A percentile compares a stretch with the other conserved stretches of the same genome.
Conservation (phyloP, 2,888 invertebrate species). For the Chloromyia formosa region DNA sequence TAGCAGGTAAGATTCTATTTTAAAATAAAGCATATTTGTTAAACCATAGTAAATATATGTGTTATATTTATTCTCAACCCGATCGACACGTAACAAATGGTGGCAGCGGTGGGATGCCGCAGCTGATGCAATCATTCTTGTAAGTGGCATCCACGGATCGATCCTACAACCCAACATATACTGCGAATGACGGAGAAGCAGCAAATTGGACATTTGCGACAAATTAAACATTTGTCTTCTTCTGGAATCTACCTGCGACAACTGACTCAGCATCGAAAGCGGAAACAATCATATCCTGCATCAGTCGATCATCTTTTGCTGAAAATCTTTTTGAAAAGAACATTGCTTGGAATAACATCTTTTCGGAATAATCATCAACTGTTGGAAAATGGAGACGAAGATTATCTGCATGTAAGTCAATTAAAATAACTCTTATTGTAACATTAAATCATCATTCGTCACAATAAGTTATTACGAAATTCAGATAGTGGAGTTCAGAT, state of each 20-base stretch:
- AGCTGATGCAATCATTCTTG: neutral
- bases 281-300: neutral
- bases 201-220: neutral
- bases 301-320: neutral
- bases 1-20: no score
- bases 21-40: no score
- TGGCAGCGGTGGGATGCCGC: neutral
- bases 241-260: neutral
- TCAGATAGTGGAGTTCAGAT: no score
- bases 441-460: no score
- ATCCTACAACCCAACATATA: neutral
- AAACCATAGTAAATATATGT: no score
- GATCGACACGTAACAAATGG: neutral
- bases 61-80: no score
- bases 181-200: neutral
- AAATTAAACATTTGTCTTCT: no score
- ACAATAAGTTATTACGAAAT: no score
- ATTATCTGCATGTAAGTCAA: neutral
- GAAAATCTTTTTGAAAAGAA: no score
- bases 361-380: neutral
- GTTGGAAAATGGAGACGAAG: neutral
- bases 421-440: no score
- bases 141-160: neutral
- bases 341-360: neutral
- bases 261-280: neutral